Evolutionary conservation across 2,888 invertebrate species (phyloP), one percentile per base, ranked within the genome.

Genomic region (Bombylius discolor): DNA sequence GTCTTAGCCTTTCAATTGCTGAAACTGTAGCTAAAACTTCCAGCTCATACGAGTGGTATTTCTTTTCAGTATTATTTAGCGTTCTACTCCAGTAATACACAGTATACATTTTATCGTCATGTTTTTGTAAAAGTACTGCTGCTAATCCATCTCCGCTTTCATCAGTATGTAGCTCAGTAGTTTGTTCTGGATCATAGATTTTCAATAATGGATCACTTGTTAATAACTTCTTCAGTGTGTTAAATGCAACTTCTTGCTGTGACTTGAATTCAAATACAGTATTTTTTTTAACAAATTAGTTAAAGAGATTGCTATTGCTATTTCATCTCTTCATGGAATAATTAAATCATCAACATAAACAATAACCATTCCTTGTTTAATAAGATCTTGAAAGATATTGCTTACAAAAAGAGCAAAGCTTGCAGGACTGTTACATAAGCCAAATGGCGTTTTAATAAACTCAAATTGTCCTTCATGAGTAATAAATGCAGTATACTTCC

Each of bases 261-360:
- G 4, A 7, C n/a, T 11, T 11, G 13, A 44, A 44, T 44, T 5
- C 13, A 32, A 52, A 52, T n/a, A 23, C 42, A 31, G 4, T 42
- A 46, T 44, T 14, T 34, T 52, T 52, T n/a, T 32, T 53, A 53
- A 9, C 23, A 53, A n/a, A 13, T 49, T 34, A n/a, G 23, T 39
- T 9, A 48, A 31, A n/a, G 53, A 48, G 11, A 8, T 49, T 49
- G 33, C 49, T 13, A n/a, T n/a, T n/a, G n/a, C n/a, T n/a, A 23
- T 44, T 13, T 45, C 52, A 14, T 31, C 54, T 33, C 58, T 9
- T 56, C 49, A 55, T 3, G 61, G 57, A 11, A 63, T 55, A 14
- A 65, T 31, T 5, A 65, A 8, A 58, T 66, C 64, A 44, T 65
- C 66, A 51, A 65, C 56, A 48, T 65, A 64, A 13, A 62, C 51